phyloP scores from a whole-genome alignment of 2,888 invertebrate species.

The Celastrina argiolus region DNA sequence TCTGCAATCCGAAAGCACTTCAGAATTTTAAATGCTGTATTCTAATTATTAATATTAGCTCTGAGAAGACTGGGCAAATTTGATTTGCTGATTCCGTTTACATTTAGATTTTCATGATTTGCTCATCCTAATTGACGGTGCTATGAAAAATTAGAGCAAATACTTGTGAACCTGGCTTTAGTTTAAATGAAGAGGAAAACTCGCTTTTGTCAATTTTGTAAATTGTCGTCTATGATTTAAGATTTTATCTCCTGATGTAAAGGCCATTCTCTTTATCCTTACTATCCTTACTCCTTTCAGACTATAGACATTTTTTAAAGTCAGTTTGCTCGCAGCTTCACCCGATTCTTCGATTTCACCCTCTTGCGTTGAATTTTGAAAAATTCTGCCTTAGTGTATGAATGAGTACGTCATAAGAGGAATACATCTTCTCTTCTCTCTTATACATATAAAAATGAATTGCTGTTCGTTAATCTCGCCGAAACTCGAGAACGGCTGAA shows the following conservation, averaged over 20 bases:
- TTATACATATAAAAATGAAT: too few species aligned
- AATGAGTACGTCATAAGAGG: too few species aligned
- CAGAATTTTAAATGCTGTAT: neutral
- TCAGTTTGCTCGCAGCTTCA: too few species aligned
- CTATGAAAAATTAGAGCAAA: constrained; percentile 23
- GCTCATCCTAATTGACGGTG: constrained; percentile 40
- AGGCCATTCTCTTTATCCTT: too few species aligned
- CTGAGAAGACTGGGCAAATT: constrained; percentile 43
- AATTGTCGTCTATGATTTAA: neutral
- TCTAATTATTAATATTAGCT: constrained; percentile 14
- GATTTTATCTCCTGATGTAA: neutral
- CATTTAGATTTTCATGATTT: constrained; percentile 52
- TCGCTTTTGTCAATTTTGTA: neutral
- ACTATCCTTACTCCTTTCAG: too few species aligned
- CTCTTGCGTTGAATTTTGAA: too few species aligned
- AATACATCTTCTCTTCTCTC: too few species aligned
- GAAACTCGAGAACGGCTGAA: too few species aligned
- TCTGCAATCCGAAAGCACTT: neutral
- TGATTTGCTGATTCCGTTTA: constrained; percentile 58
- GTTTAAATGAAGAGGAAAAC: constrained; percentile 19
- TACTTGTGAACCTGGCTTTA: constrained; percentile 10
- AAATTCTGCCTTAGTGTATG: too few species aligned
- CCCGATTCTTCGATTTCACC: too few species aligned
- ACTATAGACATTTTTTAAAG: too few species aligned
- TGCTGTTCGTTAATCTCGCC: too few species aligned